phyloP scores from a whole-genome alignment of 2,888 invertebrate genomes.

The Parapristionchus giblindavisi region DNA sequence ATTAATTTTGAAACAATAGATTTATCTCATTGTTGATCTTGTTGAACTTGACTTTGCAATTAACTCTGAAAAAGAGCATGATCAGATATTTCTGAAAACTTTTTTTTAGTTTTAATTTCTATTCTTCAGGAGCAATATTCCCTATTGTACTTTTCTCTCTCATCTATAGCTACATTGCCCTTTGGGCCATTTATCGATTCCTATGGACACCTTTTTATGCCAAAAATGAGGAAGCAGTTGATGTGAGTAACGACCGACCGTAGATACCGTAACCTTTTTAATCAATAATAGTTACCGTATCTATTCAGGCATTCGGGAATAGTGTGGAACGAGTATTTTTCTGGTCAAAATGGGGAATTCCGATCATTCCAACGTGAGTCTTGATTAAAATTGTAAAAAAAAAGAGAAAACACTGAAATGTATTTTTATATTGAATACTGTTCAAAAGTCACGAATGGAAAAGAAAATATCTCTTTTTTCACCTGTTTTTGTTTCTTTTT shows the following conservation, averaged over 20 bases:
- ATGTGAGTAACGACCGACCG: background rate
- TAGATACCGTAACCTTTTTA: background rate
- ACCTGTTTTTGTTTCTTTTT: background rate
- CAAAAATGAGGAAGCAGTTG: conserved; percentile 10
- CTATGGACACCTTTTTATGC: background rate
- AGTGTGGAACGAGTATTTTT: conserved; percentile 1
- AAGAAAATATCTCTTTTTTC: background rate
- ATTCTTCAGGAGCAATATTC: conserved; percentile 12
- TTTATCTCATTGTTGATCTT: no score
- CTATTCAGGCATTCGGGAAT: background rate
- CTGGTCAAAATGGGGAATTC: conserved; percentile 2
- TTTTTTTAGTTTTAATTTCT: background rate
- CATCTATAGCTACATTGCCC: background rate
- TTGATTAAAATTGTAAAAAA: no score
- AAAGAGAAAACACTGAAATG: no score
- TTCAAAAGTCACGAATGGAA: no score
- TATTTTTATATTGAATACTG: no score
- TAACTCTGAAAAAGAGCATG: no score
- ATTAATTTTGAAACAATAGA: background rate
- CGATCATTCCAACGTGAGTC: conserved; percentile 29
- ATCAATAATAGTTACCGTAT: no score
- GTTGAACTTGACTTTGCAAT: no score
- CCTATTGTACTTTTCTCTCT: conserved; percentile 26
- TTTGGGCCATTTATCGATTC: conserved; percentile 10
- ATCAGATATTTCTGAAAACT: background rate